Base-by-base conservation (phyloP, 1,140 invertebrate genomes). In the Tetranychus urticae region DNA sequence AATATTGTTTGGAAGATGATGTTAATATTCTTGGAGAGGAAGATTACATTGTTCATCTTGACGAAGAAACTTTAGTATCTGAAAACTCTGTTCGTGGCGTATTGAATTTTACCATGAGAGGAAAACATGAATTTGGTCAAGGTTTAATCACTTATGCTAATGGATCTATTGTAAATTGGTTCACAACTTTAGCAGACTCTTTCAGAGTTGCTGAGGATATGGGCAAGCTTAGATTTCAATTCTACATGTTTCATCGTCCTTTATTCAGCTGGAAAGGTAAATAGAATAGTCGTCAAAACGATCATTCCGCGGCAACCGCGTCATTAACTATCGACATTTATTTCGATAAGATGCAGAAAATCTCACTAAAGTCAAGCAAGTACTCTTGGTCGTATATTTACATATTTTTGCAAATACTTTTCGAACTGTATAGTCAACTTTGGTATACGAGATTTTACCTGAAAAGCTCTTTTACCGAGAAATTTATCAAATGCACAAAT, bases 91-190 rank as follows among this genome's bases (percentile, higher is more conserved):
- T 79, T 58, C 76, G 81, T 46, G 93, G 93, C 12, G 89, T 97
- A 66, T 73, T 97, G 14, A 97, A 97, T 70, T 97, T 97, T 79
- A 86, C 93, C 33, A 75, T 84, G 52, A 87, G 94, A 74, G 91
- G 90, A 0, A 89, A 87, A 71, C 85, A 94, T 75, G 83, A 89
- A 62, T 96, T 97, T 76, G 93, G 93, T 0, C 93, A 98, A 77
- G 93, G 93, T 2, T 77, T 97, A 12, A 96, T 98, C 60, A 97
- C 91, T 3, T 98, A 97, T 76, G 91, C 91, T 1, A 94, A 94
- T 73, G 91, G 92, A 71, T 81, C 88, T 35, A 70, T 97, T 62
- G 85, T 96, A 36, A 97, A 96, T 71, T 96, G 91, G 91, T 75
- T 96, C 37, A 97, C 92, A 2, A 97, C 93, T 0, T 73, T 97